Percentiles rank a stretch among this genome's conserved stretches.
phyloP scores from a whole-genome alignment of 1,140 invertebrate genomes.

The Procambarus virginalis region DNA sequence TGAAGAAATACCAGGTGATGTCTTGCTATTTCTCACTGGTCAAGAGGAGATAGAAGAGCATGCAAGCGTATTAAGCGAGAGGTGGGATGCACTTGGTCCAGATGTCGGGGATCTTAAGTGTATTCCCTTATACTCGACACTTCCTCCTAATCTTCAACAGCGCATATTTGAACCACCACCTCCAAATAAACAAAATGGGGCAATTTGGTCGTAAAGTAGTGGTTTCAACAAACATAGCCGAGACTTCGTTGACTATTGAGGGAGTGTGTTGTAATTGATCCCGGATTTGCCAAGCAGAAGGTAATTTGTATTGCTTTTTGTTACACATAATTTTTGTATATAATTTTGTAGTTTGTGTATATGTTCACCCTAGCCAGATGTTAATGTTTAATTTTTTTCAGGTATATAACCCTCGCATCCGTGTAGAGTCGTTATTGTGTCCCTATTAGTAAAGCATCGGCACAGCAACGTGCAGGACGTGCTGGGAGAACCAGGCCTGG shows the following conservation, averaged over 20 bases:
- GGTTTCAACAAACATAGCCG: conserved; percentile 99
- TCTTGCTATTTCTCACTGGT: conserved; percentile 96
- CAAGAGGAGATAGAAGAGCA: conserved; percentile 99
- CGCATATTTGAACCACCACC: conserved; percentile 97
- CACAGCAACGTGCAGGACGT: conserved; percentile 97
- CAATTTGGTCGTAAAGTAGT: conserved; percentile 97
- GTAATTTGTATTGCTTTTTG: conserved; percentile 74
- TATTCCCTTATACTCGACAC: conserved; percentile 98
- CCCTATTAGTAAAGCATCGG: conserved; percentile 99
- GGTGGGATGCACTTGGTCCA: conserved; percentile 94
- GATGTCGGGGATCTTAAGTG: conserved; percentile 98
- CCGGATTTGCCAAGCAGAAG: conserved; percentile 99
- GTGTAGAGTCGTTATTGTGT: conserved; percentile 97
- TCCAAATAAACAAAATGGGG: conserved; percentile 93
- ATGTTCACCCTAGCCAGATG: not conserved
- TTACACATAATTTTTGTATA: not conserved
- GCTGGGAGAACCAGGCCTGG: conserved; percentile 97
- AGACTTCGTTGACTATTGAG: conserved; percentile 99
- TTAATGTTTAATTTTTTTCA: conserved; percentile 70
- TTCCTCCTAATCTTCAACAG: conserved; percentile 98
- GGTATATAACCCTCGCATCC: conserved; percentile 97
- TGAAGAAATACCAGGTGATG: conserved; percentile 95
- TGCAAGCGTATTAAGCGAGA: conserved; percentile 98
- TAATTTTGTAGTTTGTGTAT: not conserved
- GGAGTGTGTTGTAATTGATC: conserved; percentile 99